Evolutionary conservation across 1,140 invertebrate species (phyloP), one percentile per base, ranked within the genome.

Genomic region (Drosophila neocordata): DNA sequence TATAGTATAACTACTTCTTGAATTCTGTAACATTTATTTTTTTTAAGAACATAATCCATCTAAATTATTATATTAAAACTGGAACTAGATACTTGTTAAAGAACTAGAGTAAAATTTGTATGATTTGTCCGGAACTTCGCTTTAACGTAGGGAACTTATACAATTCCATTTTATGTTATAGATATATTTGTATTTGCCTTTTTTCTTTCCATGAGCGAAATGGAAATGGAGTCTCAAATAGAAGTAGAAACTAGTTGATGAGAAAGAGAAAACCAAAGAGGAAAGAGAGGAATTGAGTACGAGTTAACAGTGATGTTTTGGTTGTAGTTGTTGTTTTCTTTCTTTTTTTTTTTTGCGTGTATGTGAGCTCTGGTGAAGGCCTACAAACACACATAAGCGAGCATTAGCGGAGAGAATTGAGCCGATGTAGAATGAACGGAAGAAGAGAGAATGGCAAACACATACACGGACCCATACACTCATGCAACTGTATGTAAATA

Each of bases 321-420:
- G 20, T 57, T 34, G 64, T 34, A 55, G 73, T 60, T 64, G 60
- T 53, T 65, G 70, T 73, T 13, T 2, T 41, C 6, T 6, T 18
- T 18, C 8, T 44, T 48, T 48, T 20, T 48, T 48, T 48, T 48
- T 79, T 78, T 69, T 64, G 69, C 38, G 37, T 69, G 55, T 31
- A 4, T 7, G 6, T 31, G 27, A 31, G 27, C 27, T 31, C 27
- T 6, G 7, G 7, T 69, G 48, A 67, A 87, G 82, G 81, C 82
- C 81, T 87, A 85, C 68, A 69, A 74, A 72, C 62, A 72, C 70
- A 75, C 58, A 85, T 67, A 68, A 71, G 56, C 35, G 41, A 79
- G 68, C 75, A 34, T 60, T 48, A 66, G 61, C 34, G 41, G 56
- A 66, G 11, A 65, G 58, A 65, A 44, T 44, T 44, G 15, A 65